Evolutionary conservation across 1,140 invertebrate genomes (phyloP), one percentile per base, ranked within the genome.

Genomic region (Drosophila willistoni): DNA sequence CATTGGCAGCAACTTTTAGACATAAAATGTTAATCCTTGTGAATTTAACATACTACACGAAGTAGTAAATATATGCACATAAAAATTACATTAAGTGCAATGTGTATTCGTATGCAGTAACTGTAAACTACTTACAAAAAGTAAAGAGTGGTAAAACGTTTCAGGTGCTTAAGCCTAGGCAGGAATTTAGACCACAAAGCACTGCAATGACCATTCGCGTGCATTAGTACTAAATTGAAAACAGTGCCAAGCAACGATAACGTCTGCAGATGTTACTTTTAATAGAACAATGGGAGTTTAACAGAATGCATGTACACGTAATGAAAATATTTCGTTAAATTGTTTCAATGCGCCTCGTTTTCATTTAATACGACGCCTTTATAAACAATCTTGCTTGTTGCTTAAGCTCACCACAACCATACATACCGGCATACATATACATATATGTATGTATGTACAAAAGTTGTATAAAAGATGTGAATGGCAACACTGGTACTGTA

Each of bases 311-410:
- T 14, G n/a, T 44, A 29, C 29, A 29, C 29, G 29, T 0, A 29
- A 14, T 14, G 13, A 34, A 72, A 71, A 72, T 12, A 19, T 60
- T 17, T 60, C 36, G 57, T 60, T 7, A 57, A 72, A 17, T 70
- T 3, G 44, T 72, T 3, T 25, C 3, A 7, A 1, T 5, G 41
- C 36, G 47, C 19, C 56, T 57, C 34, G 41, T 47, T 56, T 60
- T 36, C 66, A 61, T 77, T 77, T 77, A 77, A 71, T 71, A 77
- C 76, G 66, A 77, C 59, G 66, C 61, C 70, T 83, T 56, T 59
- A 77, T 73, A 78, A 74, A 75, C 77, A 77, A 79, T 69, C 68
- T 82, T 83, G 76, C 79, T 79, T 73, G 79, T 76, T 75, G 71
- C 67, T 47, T 61, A 44, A 60, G 71, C 42, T 61, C 29, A 19